These are phyloP conservation scores for Globicephala melas DNA, from an alignment of 2,113 vertebrate genomes.

Conservation along the genomic window DNA sequence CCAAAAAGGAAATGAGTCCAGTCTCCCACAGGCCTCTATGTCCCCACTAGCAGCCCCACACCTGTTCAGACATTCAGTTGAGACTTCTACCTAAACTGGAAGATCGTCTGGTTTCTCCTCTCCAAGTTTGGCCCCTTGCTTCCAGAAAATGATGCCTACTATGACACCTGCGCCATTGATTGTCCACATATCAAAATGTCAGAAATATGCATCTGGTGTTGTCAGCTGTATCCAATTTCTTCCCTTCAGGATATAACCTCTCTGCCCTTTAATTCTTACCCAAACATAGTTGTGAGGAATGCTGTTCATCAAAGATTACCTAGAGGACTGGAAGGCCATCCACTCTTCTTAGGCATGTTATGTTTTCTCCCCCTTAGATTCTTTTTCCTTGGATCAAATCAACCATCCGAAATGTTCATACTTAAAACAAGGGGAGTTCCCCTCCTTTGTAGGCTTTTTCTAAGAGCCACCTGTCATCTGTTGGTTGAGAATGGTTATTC, in stretches of 20 bases:
- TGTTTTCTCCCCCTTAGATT: background rate
- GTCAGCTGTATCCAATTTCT: background rate
- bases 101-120: background rate
- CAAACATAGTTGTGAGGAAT: background rate
- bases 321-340: background rate
- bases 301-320: background rate
- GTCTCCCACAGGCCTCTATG: background rate
- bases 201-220: background rate
- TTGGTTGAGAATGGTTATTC: background rate
- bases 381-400: background rate
- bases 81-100: background rate
- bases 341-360: background rate
- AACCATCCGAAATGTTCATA: background rate
- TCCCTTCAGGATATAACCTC: background rate
- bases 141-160: slow-evolving; percentile 13
- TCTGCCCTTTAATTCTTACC: background rate
- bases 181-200: background rate
- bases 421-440: background rate
- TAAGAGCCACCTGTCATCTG: background rate
- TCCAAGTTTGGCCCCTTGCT: background rate
- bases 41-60: background rate
- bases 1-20: background rate
- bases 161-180: background rate
- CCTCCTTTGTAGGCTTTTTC: background rate
- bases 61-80: background rate